These are phyloP conservation scores for Chalcosyrphus nemorum DNA, from an alignment of 2,888 invertebrate genomes.

Conservation along the genomic window DNA sequence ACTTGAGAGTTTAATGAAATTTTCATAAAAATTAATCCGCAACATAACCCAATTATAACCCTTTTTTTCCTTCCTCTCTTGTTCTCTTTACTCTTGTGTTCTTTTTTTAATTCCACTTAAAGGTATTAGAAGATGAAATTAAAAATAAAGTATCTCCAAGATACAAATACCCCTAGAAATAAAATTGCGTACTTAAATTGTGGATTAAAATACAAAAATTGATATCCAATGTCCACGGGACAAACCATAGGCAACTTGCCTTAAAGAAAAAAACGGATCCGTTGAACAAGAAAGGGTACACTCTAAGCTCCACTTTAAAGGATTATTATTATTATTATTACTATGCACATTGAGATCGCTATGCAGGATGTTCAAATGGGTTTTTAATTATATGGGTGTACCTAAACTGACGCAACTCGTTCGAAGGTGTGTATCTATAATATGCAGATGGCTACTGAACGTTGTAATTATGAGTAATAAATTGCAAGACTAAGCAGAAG, in stretches of 20 bases:
- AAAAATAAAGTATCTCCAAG: background rate
- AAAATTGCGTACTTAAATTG: slow-evolving; percentile 36
- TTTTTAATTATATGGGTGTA: slow-evolving; percentile 32
- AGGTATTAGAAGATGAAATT: slow-evolving; percentile 15
- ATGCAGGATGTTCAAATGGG: background rate
- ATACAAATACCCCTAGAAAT: slow-evolving; percentile 2
- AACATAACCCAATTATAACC: slow-evolving; percentile 64
- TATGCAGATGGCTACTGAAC: background rate
- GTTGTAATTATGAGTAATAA: slow-evolving; percentile 29
- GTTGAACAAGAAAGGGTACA: background rate
- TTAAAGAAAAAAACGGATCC: no score
- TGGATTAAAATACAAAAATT: slow-evolving; percentile 63
- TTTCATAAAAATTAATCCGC: slow-evolving; percentile 64
- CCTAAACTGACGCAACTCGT: background rate
- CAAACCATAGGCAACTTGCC: slow-evolving; percentile 31
- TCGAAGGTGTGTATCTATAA: background rate
- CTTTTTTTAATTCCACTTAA: slow-evolving; percentile 57
- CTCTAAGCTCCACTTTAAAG: slow-evolving; percentile 41
- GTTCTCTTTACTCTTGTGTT: background rate
- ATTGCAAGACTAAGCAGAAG: slow-evolving; percentile 14
- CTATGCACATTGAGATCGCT: slow-evolving; percentile 6
- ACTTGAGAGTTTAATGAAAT: slow-evolving; percentile 52
- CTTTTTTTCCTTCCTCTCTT: slow-evolving; percentile 2
- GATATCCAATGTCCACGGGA: slow-evolving; percentile 46
- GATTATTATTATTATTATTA: slow-evolving; percentile 48